phyloP scores from a whole-genome alignment of 2,113 vertebrate genomes.

The Neomonachus schauinslandi region DNA sequence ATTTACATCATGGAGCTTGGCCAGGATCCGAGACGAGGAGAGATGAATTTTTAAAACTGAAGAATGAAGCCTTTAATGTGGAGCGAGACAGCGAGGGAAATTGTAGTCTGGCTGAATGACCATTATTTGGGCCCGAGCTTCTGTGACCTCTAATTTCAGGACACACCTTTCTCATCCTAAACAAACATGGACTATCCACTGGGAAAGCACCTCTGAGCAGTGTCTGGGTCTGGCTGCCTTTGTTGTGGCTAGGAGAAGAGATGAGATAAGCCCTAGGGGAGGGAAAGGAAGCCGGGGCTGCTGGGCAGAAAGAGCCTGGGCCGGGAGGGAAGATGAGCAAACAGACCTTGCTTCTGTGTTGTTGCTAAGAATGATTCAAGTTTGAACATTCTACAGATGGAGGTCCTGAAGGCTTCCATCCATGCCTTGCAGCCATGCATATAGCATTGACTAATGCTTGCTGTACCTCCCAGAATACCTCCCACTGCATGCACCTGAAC shows the following conservation, averaged over 20 bases:
- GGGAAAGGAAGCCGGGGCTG: conserved; percentile 44
- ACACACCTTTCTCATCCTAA: conserved; percentile 60
- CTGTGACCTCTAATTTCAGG: conserved; percentile 58
- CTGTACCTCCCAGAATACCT: too few relatives aligned
- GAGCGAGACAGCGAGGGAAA: neutral
- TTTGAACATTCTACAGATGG: neutral
- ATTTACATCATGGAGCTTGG: neutral
- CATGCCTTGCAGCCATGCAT: neutral
- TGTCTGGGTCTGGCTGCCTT: conserved; percentile 56
- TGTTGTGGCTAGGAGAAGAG: conserved; percentile 52
- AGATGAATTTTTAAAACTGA: conserved; percentile 14
- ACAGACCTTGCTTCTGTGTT: neutral
- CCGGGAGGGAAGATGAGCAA: neutral
- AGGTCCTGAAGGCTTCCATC: neutral
- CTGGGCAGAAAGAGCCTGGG: neutral
- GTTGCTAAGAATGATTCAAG: neutral
- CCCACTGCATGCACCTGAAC: neutral
- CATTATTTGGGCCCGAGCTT: conserved; percentile 10
- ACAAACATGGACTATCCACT: neutral
- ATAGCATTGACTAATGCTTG: neutral
- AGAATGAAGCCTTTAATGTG: neutral
- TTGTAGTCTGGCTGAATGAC: neutral
- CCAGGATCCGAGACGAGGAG: neutral
- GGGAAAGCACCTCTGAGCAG: conserved; percentile 17
- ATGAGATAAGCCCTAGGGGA: conserved; percentile 44